Conservation (phyloP, 2,113 vertebrate genomes). For the Polypterus senegalus region DNA sequence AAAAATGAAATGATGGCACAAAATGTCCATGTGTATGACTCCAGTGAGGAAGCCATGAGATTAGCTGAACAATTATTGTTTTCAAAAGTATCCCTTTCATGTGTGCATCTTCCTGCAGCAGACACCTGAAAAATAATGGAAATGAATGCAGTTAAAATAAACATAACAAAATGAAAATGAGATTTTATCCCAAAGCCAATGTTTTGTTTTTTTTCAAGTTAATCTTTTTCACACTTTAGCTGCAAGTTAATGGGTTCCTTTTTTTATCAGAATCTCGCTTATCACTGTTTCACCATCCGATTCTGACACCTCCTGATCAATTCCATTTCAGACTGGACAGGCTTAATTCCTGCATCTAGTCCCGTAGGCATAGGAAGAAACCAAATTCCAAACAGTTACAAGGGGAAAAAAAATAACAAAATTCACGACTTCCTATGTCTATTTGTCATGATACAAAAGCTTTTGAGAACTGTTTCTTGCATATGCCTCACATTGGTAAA, state of each 20-base stretch:
- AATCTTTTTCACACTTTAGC: slow-evolving; percentile 33
- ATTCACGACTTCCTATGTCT: slow-evolving; percentile 56
- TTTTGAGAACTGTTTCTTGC: slow-evolving; percentile 59
- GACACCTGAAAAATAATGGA: too few species aligned
- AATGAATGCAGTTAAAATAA: too few species aligned
- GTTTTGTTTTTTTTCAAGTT: too few species aligned
- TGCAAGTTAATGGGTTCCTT: slow-evolving; percentile 49
- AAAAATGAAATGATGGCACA: too few species aligned
- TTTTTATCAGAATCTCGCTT: slow-evolving; percentile 59
- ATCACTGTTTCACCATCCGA: slow-evolving; percentile 69
- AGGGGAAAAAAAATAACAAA: slow-evolving; percentile 21
- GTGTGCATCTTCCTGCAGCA: too few species aligned
- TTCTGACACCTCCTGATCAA: slow-evolving; percentile 49
- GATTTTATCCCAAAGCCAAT: too few species aligned
- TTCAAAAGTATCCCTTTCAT: too few species aligned
- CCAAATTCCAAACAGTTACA: slow-evolving; percentile 22
- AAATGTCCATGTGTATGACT: too few species aligned
- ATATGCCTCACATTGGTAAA: slow-evolving; percentile 44
- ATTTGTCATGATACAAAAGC: slow-evolving; percentile 58
- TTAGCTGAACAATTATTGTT: too few species aligned
- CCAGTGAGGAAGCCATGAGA: too few species aligned
- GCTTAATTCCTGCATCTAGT: slow-evolving; percentile 55
- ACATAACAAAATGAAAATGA: too few species aligned
- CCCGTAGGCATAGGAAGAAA: slow-evolving; percentile 58
- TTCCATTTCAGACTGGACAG: slow-evolving; percentile 61